Conservation (phyloP, 1,140 invertebrate genomes). For the Pinna nobilis region DNA sequence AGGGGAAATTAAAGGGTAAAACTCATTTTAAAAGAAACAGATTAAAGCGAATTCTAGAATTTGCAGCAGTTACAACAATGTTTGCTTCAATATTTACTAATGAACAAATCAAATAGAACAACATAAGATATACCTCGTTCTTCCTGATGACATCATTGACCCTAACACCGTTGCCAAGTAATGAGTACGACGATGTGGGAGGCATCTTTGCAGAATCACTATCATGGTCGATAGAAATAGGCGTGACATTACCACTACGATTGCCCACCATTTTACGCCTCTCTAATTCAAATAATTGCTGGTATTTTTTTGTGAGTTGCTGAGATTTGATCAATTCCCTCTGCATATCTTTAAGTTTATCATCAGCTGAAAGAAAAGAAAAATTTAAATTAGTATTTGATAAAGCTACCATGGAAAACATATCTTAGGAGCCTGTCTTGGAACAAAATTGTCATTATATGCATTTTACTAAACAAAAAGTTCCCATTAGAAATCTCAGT, state of each 20-base stretch:
- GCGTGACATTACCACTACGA: slow-evolving; percentile 36
- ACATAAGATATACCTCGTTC: slow-evolving; percentile 46
- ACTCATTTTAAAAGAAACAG: not conserved
- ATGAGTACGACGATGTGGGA: slow-evolving; percentile 37
- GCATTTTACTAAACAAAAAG: too few relatives aligned
- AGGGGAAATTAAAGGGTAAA: not conserved
- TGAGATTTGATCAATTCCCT: slow-evolving; percentile 53
- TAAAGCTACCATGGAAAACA: too few relatives aligned
- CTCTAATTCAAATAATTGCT: slow-evolving; percentile 54
- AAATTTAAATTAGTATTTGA: not conserved
- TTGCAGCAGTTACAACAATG: too few relatives aligned
- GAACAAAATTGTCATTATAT: too few relatives aligned
- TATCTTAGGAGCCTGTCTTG: too few relatives aligned
- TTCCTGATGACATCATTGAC: slow-evolving; percentile 56
- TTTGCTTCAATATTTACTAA: too few relatives aligned
- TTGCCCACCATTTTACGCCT: slow-evolving; percentile 39
- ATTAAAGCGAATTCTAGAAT: too few relatives aligned
- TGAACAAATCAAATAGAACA: not conserved
- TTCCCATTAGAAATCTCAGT: slow-evolving; percentile 56
- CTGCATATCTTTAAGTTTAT: slow-evolving; percentile 55
- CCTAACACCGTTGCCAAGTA: slow-evolving; percentile 45
- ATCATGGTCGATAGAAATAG: slow-evolving; percentile 27
- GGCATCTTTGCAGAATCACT: slow-evolving; percentile 12
- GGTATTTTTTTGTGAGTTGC: slow-evolving; percentile 57
- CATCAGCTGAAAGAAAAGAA: slow-evolving; percentile 45